Evolutionary conservation across 2,888 invertebrate genomes (phyloP).

Genomic region (Yponomeuta evonymella): DNA sequence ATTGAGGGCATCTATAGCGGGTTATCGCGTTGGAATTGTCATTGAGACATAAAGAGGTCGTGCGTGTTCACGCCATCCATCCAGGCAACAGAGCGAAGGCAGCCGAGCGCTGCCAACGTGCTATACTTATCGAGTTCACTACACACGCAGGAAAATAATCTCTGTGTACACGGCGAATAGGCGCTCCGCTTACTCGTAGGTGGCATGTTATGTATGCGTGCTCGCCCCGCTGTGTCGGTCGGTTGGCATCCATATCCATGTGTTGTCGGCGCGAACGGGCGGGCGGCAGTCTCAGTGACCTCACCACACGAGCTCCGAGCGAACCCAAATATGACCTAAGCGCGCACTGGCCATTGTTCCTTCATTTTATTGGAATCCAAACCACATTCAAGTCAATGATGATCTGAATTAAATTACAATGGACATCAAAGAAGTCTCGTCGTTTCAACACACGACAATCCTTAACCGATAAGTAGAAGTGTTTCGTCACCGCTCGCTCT

Average conservation of each 20-base stretch:
- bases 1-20: neutral
- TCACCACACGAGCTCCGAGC: constrained; percentile 47
- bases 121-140: constrained; percentile 47
- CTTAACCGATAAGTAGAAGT: neutral
- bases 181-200: constrained; percentile 39
- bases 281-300: constrained; percentile 49
- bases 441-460: neutral
- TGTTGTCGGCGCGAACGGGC: constrained; percentile 34
- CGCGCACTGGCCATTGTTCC: constrained; percentile 13
- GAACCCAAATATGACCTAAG: constrained; percentile 53
- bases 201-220: constrained; percentile 67
- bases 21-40: constrained; percentile 43
- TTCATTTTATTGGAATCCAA: constrained; percentile 1
- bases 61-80: constrained; percentile 47
- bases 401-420: neutral
- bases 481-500: neutral
- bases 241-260: constrained; percentile 47
- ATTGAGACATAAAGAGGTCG: constrained; percentile 71
- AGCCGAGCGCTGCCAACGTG: constrained; percentile 53
- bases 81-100: constrained; percentile 38
- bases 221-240: constrained; percentile 34
- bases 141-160: constrained; percentile 38
- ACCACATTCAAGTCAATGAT: neutral
- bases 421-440: neutral
- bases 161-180: constrained; percentile 41